Conservation (phyloP, 1,140 invertebrate genomes). For the Lordiphosa mommai region DNA sequence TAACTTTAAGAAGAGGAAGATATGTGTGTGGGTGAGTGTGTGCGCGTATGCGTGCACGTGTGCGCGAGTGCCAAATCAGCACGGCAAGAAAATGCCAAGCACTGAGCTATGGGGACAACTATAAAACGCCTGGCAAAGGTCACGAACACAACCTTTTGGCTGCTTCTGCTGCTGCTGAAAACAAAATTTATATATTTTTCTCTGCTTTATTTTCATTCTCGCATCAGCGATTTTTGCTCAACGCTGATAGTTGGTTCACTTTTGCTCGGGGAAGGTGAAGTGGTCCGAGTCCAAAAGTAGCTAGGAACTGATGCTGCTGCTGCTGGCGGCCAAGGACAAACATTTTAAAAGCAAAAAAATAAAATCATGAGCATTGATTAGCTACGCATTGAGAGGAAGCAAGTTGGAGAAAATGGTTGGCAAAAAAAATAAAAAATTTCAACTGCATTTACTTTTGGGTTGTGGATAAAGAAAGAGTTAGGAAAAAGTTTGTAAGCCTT, state of each 20-base stretch:
- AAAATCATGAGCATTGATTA: constrained; percentile 56
- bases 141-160: constrained; percentile 75
- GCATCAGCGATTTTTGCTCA: constrained; percentile 74
- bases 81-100: constrained; percentile 58
- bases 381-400: constrained; percentile 25
- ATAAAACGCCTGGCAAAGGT: constrained; percentile 68
- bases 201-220: constrained; percentile 24
- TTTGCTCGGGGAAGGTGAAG: constrained; percentile 14
- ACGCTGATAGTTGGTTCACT: constrained; percentile 58
- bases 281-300: constrained; percentile 25
- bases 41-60: constrained; percentile 1
- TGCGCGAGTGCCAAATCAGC: constrained; percentile 57
- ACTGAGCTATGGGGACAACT: constrained; percentile 62
- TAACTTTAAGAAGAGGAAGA: constrained; percentile 32
- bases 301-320: constrained; percentile 27
- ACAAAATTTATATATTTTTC: constrained; percentile 51
- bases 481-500: not conserved
- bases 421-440: constrained; percentile 12
- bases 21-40: not conserved
- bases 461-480: too few species aligned
- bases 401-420: constrained; percentile 4
- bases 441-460: not conserved
- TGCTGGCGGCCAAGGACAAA: not conserved
- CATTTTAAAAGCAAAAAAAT: constrained; percentile 1
- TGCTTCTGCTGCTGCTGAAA: constrained; percentile 33